A percentile compares a stretch with the other conserved stretches of the same genome.
phyloP scores from a whole-genome alignment of 2,888 invertebrate genomes.

The Labia minor region DNA sequence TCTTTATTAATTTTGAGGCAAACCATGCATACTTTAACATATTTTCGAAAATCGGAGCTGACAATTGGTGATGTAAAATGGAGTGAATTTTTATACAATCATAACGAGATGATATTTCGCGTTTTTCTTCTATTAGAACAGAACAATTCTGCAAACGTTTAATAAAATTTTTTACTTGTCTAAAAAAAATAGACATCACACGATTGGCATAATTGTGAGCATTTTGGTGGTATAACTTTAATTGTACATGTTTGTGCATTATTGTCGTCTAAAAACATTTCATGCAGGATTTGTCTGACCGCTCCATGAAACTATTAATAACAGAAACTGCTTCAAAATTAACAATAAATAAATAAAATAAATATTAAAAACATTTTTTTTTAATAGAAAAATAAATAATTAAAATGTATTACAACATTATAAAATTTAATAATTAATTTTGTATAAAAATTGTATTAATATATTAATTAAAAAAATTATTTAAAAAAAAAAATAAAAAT shows the following conservation, averaged over 20 bases:
- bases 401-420: too few species aligned
- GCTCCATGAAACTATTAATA: slow-evolving; percentile 17
- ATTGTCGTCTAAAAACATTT: slow-evolving; percentile 16
- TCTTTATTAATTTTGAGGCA: too few species aligned
- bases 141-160: slow-evolving; percentile 15
- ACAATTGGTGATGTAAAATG: slow-evolving; percentile 4
- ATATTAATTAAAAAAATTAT: too few species aligned
- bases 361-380: too few species aligned
- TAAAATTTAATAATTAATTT: too few species aligned
- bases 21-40: too few species aligned
- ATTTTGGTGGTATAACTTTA: slow-evolving; percentile 18
- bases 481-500: too few species aligned
- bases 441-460: too few species aligned
- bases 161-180: slow-evolving; percentile 16
- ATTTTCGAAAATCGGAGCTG: slow-evolving; percentile 15
- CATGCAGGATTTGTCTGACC: slow-evolving; percentile 16
- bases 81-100: background rate
- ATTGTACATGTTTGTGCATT: slow-evolving; percentile 9
- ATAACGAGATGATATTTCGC: background rate
- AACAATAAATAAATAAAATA: too few species aligned
- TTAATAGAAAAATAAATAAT: too few species aligned
- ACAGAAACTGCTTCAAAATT: too few species aligned
- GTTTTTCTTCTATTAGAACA: background rate
- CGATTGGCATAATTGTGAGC: background rate
- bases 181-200: slow-evolving; percentile 16